Conservation (phyloP, 2,797 vertebrate genomes). For the Lepilemur ruficaudatus region DNA sequence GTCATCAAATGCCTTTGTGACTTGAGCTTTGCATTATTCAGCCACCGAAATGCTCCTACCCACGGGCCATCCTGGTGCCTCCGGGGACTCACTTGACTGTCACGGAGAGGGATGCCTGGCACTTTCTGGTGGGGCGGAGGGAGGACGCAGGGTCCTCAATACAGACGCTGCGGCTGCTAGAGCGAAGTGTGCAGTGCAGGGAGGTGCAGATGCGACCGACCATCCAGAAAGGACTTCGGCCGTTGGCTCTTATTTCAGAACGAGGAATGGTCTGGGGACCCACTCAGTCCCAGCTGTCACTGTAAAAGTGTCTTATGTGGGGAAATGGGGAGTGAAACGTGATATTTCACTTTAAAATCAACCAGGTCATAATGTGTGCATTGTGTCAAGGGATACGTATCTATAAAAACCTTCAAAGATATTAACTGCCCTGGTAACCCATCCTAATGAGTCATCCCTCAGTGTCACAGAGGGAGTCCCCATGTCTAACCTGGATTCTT, state of each 20-base stretch:
- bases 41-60: accelerated
- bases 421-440: not conserved
- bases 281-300: not conserved
- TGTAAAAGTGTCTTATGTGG: not conserved
- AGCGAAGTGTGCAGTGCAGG: accelerated
- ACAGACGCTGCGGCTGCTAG: too few species aligned
- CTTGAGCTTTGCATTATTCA: not conserved
- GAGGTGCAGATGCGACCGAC: accelerated
- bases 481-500: constrained; percentile 31
- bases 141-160: accelerated
- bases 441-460: not conserved
- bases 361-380: not conserved
- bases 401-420: not conserved
- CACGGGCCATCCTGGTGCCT: accelerated
- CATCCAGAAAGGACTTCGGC: not conserved
- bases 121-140: accelerated
- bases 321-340: not conserved
- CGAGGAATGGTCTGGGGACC: accelerated
- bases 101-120: accelerated
- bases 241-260: not conserved
- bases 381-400: not conserved
- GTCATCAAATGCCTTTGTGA: not conserved
- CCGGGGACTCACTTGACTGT: accelerated
- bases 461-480: not conserved
- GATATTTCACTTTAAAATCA: not conserved